These are phyloP conservation scores for Lordiphosa clarofinis DNA, from an alignment of 1,140 invertebrate genomes.

Conservation along the genomic window DNA sequence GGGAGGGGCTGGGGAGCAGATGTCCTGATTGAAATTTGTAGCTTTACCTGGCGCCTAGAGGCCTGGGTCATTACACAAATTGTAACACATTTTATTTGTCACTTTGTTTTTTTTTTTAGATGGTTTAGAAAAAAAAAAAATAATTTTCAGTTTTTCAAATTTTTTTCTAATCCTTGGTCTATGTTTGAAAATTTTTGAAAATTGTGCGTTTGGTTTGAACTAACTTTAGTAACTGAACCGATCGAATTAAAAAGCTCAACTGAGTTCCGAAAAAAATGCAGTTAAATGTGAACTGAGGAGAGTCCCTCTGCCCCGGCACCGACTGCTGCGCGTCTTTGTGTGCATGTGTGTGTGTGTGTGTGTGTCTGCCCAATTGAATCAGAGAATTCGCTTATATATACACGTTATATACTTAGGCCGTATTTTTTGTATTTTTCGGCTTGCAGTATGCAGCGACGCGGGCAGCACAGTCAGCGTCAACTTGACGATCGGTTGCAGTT, in stretches of 20 bases:
- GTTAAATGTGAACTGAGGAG: slow-evolving; percentile 53
- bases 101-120: not conserved
- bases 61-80: too few species aligned
- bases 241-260: slow-evolving; percentile 80
- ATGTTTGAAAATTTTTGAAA: not conserved
- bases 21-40: too few species aligned
- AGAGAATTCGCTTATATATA: slow-evolving; percentile 46
- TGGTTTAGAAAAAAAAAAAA: slow-evolving; percentile 13
- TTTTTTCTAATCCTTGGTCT: slow-evolving; percentile 3
- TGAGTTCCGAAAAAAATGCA: slow-evolving; percentile 79
- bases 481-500: not conserved
- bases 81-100: not conserved
- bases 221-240: slow-evolving; percentile 79
- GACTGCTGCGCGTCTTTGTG: slow-evolving; percentile 3
- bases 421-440: slow-evolving; percentile 24
- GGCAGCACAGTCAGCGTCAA: slow-evolving; percentile 7
- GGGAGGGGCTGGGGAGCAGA: too few species aligned
- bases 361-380: slow-evolving; percentile 71
- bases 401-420: slow-evolving; percentile 23
- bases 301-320: slow-evolving; percentile 30
- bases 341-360: slow-evolving; percentile 10
- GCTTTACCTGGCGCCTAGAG: too few species aligned
- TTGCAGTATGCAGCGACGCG: slow-evolving; percentile 11
- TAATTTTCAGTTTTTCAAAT: slow-evolving; percentile 2
- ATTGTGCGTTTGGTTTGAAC: slow-evolving; percentile 71